Evolutionary conservation across 2,888 invertebrate species (phyloP), one percentile per base, ranked within the genome.

Genomic region (Drosophila bunnanda): DNA sequence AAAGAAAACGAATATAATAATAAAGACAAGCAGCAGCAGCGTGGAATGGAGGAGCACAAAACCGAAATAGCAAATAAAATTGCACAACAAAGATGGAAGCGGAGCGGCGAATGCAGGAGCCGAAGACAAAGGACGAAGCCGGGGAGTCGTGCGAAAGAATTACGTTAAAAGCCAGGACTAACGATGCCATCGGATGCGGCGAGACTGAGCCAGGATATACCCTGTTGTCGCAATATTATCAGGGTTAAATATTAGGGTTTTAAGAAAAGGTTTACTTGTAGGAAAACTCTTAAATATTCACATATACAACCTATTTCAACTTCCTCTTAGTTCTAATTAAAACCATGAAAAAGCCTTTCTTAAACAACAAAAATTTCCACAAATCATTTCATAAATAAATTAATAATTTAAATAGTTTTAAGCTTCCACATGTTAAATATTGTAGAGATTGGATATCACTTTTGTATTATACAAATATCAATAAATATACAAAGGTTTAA

Each of bases 61-160:
- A 68, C 70, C 70, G 54, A 80, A 83, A 80, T 80, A 65, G 70
- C 73, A 78, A 76, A 79, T 78, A 72, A 76, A 82, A 82, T 76
- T 74, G 78, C 86, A 80, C 72, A 86, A 75, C 83, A 80, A 78
- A 76, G 78, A 82, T 76, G 78, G 86, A 78, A 82, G 74, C 59
- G 69, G 43, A 59, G 32, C 50, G 20, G 20, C 59, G 48, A 50
- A 58, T 58, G 69, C 56, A 58, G 46, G 39, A 36, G 68, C 15
- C 20, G 41, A 62, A 44, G 54, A 39, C 34, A 20, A 7, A n/a
- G 32, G 20, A 41, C 2, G 52, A n/a, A 28, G 34, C 38, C 53
- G 13, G 46, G 13, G 48, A 46, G 48, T 46, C 46, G 30, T 41
- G 55, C 34, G 30, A 41, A 50, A 43, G 64, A 65, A 65, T 65